phyloP scores from a whole-genome alignment of 2,888 invertebrate genomes.

The Mythimna vitellina region DNA sequence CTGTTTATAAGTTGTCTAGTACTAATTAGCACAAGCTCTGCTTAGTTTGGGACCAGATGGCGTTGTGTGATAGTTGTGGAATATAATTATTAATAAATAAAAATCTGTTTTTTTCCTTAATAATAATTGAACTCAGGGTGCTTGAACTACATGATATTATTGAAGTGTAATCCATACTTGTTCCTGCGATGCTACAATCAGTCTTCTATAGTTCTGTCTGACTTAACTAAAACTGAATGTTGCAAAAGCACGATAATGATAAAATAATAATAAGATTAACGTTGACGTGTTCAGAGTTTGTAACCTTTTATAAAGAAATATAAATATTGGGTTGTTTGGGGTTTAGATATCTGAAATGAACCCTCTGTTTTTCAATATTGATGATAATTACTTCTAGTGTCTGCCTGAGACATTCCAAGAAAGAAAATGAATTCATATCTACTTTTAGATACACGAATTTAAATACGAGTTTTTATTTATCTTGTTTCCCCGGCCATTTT shows the following conservation, averaged over 20 bases:
- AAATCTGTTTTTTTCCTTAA: neutral
- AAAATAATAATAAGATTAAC: slow-evolving; percentile 26
- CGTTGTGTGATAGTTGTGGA: too few species aligned
- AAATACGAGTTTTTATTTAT: neutral
- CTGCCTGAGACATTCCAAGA: slow-evolving; percentile 21
- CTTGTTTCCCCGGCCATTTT: neutral
- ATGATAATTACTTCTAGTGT: slow-evolving; percentile 25
- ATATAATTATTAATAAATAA: too few species aligned
- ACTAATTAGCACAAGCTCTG: neutral
- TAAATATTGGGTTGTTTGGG: slow-evolving; percentile 40
- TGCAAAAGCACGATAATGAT: slow-evolving; percentile 16
- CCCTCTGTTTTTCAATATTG: slow-evolving; percentile 14
- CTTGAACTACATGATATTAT: neutral
- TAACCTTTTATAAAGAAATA: slow-evolving; percentile 36
- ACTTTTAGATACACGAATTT: neutral
- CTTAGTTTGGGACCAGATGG: too few species aligned
- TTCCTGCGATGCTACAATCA: slow-evolving; percentile 1
- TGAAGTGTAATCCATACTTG: neutral
- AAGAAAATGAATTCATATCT: neutral
- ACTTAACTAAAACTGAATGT: neutral
- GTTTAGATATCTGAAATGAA: slow-evolving; percentile 21
- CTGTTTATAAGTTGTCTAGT: too few species aligned
- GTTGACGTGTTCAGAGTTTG: slow-evolving; percentile 39
- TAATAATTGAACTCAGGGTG: neutral
- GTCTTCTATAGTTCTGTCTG: neutral